phyloP scores from a whole-genome alignment of 2,797 vertebrate genomes.

The Dromococcyx pavoninus region DNA sequence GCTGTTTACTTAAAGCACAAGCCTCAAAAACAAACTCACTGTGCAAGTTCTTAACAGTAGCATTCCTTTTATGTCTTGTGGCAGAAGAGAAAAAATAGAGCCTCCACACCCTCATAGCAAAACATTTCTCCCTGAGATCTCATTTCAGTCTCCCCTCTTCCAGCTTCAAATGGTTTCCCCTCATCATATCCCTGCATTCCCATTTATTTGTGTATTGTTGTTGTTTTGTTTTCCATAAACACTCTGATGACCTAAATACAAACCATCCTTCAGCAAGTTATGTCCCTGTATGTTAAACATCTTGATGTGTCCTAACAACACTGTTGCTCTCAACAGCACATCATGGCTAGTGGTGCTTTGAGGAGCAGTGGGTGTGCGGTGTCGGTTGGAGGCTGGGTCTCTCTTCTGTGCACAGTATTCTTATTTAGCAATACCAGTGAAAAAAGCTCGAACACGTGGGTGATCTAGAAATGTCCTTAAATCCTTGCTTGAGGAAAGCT shows the following conservation, averaged over 20 bases:
- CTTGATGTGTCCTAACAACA: background rate
- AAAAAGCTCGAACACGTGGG: background rate
- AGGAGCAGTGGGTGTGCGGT: background rate
- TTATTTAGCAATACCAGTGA: fast-evolving
- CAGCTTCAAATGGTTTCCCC: too few relatives aligned
- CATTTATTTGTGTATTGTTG: background rate
- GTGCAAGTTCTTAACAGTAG: background rate
- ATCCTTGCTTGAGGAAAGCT: background rate
- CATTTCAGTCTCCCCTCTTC: too few relatives aligned
- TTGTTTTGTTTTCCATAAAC: background rate
- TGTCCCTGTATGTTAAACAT: background rate
- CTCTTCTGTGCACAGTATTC: background rate
- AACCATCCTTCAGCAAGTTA: background rate
- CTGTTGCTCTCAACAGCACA: background rate
- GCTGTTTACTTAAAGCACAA: conserved; percentile 2
- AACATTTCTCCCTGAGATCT: too few relatives aligned
- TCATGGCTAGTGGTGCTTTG: background rate
- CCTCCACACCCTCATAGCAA: too few relatives aligned
- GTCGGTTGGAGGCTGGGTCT: background rate
- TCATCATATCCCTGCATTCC: too few relatives aligned
- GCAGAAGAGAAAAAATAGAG: background rate
- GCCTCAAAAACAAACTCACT: background rate
- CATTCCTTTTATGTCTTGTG: background rate
- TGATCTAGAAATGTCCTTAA: background rate
- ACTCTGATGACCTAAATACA: background rate